Conservation (phyloP, 2,113 vertebrate species). For the Chaetops frenatus region DNA sequence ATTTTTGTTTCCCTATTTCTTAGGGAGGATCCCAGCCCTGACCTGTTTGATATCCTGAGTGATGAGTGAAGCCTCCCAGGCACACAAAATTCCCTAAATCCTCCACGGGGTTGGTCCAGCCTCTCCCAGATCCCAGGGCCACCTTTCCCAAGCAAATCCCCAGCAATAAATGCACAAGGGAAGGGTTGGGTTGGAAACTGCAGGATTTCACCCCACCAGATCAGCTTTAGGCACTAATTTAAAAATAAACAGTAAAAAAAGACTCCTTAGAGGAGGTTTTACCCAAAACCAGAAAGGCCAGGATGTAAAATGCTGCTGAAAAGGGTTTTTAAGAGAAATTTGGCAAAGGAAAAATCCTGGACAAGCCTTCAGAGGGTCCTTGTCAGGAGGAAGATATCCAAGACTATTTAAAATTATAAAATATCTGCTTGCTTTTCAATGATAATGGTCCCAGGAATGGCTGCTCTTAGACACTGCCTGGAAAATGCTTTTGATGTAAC, state of each 20-base stretch:
- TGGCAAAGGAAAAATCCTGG: not conserved
- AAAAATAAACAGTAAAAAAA: not conserved
- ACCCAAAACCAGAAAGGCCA: not conserved
- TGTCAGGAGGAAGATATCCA: not conserved
- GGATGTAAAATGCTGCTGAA: not conserved
- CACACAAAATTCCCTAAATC: not conserved
- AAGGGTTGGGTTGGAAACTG: not conserved
- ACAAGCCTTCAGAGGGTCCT: not conserved
- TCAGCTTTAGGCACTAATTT: not conserved
- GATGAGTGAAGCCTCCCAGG: not conserved
- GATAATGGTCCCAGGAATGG: not conserved
- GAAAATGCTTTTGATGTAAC: not conserved
- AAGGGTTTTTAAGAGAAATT: not conserved
- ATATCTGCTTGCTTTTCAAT: conserved; percentile 25
- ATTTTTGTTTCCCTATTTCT: not conserved
- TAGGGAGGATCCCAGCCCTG: too few species aligned
- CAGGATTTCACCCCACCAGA: not conserved
- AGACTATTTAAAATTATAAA: not conserved
- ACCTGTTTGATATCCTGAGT: not conserved
- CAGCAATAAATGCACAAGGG: not conserved
- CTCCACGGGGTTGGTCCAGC: not conserved
- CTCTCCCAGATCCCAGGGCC: not conserved
- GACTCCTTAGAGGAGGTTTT: not conserved
- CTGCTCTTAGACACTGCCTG: not conserved
- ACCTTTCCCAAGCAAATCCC: not conserved